A percentile compares a stretch with the other conserved stretches of the same genome.
Conservation (phyloP, 2,888 invertebrate genomes). For the Eupithecia abbreviata region DNA sequence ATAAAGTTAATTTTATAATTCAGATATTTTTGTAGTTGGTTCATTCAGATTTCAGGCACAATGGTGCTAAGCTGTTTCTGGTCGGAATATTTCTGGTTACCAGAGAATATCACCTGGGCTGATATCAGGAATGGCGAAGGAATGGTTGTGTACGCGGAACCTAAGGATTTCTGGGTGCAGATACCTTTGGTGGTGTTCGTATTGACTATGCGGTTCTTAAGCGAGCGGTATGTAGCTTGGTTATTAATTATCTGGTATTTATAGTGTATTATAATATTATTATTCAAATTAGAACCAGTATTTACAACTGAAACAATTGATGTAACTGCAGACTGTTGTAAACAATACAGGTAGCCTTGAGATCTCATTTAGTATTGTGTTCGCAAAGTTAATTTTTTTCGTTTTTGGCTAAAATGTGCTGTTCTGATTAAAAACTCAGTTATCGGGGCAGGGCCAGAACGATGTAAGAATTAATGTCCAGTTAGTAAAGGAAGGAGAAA, state of each 20-base stretch:
- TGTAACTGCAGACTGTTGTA: too few species aligned
- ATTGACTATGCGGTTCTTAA: conserved; percentile 14
- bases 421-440: too few species aligned
- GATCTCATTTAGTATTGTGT: too few species aligned
- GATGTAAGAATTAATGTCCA: too few species aligned
- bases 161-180: conserved; percentile 13
- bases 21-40: not conserved
- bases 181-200: conserved; percentile 4
- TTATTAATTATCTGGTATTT: not conserved
- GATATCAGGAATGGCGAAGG: conserved; percentile 67
- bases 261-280: too few species aligned
- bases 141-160: conserved; percentile 16
- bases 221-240: conserved; percentile 13
- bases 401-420: too few species aligned
- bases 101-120: conserved; percentile 92
- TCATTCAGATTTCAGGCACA: conserved; percentile 1
- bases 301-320: too few species aligned
- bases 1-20: not conserved
- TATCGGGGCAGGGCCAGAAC: too few species aligned
- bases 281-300: too few species aligned
- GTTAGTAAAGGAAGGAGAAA: too few species aligned
- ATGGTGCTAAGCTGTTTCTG: conserved; percentile 52
- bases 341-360: too few species aligned
- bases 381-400: too few species aligned
- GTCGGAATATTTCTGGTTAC: conserved; percentile 92